Conservation (phyloP, 2,797 vertebrate genomes). For the Chelmon rostratus region DNA sequence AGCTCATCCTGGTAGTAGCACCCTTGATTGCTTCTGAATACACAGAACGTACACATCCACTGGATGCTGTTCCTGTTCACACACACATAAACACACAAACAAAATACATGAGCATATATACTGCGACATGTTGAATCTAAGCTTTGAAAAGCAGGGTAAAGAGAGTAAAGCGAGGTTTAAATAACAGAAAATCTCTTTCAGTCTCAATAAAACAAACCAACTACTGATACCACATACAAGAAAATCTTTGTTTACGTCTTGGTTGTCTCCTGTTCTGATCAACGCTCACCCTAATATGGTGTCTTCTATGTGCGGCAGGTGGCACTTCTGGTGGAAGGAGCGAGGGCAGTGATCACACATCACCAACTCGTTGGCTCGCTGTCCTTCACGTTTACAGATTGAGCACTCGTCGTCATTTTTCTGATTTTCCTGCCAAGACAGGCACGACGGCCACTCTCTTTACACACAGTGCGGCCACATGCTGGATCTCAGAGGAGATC, state of each 20-base stretch:
- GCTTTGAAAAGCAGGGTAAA: no score
- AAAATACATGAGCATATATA: neutral
- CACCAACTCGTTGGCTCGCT: conserved; percentile 44
- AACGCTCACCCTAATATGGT: conserved; percentile 56
- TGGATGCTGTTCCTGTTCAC: conserved; percentile 38
- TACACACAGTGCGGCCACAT: neutral
- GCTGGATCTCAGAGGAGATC: neutral
- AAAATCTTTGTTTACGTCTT: neutral
- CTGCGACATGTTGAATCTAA: no score
- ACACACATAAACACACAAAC: conserved; percentile 30
- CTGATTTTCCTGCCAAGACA: conserved; percentile 66
- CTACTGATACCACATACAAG: neutral
- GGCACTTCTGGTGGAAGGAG: conserved; percentile 82
- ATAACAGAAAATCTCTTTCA: no score
- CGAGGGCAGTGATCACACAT: conserved; percentile 80
- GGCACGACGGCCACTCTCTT: conserved; percentile 4
- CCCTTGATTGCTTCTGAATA: conserved; percentile 19
- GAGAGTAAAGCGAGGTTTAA: no score
- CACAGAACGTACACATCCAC: conserved; percentile 83
- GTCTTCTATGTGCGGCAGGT: conserved; percentile 70
- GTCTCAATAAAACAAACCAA: neutral
- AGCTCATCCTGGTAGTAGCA: neutral
- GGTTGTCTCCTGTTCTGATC: neutral
- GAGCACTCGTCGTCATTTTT: conserved; percentile 82
- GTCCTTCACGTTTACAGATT: conserved; percentile 57